These are phyloP conservation scores for Pemphredon lugubris DNA, from an alignment of 2,888 invertebrate genomes.

Conservation along the genomic window DNA sequence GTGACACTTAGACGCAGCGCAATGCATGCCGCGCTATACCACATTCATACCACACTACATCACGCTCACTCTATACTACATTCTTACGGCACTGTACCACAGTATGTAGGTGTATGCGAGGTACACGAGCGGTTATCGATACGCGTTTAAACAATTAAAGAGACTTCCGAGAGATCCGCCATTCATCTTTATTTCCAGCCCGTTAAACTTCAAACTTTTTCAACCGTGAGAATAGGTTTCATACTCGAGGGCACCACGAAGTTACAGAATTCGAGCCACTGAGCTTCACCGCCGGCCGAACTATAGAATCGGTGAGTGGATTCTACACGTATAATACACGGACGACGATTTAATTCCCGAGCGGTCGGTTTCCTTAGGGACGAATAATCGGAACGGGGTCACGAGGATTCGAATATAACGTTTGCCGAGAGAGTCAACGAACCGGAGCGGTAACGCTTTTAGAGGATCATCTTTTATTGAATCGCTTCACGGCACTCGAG, in stretches of 20 bases:
- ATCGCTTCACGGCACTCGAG: slow-evolving; percentile 14
- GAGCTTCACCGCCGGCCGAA: too few species aligned
- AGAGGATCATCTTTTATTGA: slow-evolving; percentile 52
- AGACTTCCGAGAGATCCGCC: background rate
- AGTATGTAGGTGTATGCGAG: too few species aligned
- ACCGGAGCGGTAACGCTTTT: slow-evolving; percentile 49
- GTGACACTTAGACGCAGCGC: too few species aligned
- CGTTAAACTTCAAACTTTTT: slow-evolving; percentile 1
- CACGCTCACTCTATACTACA: too few species aligned
- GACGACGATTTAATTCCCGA: slow-evolving; percentile 15
- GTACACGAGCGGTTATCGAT: too few species aligned
- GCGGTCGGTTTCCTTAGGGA: slow-evolving; percentile 17
- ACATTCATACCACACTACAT: too few species aligned
- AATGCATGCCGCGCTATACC: too few species aligned
- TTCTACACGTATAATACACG: too few species aligned
- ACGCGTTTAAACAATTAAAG: too few species aligned
- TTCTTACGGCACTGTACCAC: too few species aligned
- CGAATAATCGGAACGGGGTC: slow-evolving; percentile 44
- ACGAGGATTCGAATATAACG: slow-evolving; percentile 24
- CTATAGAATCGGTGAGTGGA: too few species aligned
- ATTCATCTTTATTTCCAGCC: slow-evolving; percentile 18
- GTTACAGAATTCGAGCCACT: slow-evolving; percentile 19
- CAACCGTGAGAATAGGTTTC: slow-evolving; percentile 34
- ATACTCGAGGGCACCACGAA: slow-evolving; percentile 27
- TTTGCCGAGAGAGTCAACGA: slow-evolving; percentile 43